Evolutionary conservation across 2,113 vertebrate genomes (phyloP).

Genomic region (Crypturellus undulatus): DNA sequence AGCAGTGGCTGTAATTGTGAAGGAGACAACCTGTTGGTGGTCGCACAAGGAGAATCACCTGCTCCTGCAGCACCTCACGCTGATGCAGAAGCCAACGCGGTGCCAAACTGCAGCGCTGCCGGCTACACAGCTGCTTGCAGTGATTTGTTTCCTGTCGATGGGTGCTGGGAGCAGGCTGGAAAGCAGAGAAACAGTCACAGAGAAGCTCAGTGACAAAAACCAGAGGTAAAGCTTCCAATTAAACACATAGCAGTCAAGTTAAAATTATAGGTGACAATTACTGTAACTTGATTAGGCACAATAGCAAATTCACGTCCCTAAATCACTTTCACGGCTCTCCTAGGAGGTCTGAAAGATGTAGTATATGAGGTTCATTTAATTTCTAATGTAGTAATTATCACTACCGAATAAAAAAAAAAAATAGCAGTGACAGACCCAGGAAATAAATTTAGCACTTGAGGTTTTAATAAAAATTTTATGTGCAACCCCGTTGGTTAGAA

Average conservation of each 20-base stretch:
- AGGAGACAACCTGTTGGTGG: background rate
- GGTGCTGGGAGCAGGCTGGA: background rate
- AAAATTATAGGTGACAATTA: slow-evolving; percentile 80
- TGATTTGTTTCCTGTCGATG: slow-evolving; percentile 3
- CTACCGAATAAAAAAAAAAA: slow-evolving; percentile 65
- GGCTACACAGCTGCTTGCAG: background rate
- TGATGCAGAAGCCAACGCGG: background rate
- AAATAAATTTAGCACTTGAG: slow-evolving; percentile 76
- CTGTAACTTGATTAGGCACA: slow-evolving; percentile 76
- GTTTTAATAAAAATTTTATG: slow-evolving; percentile 78
- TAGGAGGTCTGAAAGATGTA: slow-evolving; percentile 70
- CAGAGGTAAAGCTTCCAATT: slow-evolving; percentile 58
- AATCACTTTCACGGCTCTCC: slow-evolving; percentile 73
- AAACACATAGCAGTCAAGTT: slow-evolving; percentile 67
- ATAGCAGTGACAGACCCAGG: slow-evolving; percentile 65
- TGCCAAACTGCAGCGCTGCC: background rate
- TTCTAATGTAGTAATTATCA: slow-evolving; percentile 81
- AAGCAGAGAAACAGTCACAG: background rate
- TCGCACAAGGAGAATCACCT: background rate
- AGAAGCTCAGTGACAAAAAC: slow-evolving; percentile 1
- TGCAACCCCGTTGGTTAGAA: slow-evolving; percentile 71
- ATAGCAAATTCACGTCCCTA: slow-evolving; percentile 70
- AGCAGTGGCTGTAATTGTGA: background rate
- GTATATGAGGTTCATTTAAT: slow-evolving; percentile 79
- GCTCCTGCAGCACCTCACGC: background rate